These are phyloP conservation scores for Apamea anceps DNA, from an alignment of 2,888 invertebrate species.

Conservation along the genomic window DNA sequence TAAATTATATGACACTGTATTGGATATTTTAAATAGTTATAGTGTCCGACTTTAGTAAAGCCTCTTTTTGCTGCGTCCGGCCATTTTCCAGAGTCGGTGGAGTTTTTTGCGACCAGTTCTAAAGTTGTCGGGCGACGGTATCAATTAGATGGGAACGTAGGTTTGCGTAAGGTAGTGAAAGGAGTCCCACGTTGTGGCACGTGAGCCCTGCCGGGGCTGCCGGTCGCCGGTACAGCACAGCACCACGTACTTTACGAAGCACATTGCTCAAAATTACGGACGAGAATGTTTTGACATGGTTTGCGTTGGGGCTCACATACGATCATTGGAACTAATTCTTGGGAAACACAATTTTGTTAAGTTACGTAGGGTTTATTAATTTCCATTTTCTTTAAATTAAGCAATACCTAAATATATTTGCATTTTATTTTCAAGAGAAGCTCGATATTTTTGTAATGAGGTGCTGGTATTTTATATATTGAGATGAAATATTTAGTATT, in stretches of 20 bases:
- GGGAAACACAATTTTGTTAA: background rate
- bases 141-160: slow-evolving; percentile 83
- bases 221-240: slow-evolving; percentile 48
- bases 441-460: background rate
- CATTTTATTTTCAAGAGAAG: background rate
- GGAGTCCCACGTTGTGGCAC: slow-evolving; percentile 70
- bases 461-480: background rate
- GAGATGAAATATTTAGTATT: too few relatives aligned
- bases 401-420: background rate
- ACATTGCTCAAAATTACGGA: slow-evolving; percentile 65
- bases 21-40: slow-evolving; percentile 70
- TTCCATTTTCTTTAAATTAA: background rate
- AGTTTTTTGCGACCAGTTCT: slow-evolving; percentile 74
- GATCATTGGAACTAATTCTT: background rate
- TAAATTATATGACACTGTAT: slow-evolving; percentile 77
- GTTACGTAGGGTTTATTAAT: background rate
- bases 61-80: slow-evolving; percentile 72
- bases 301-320: background rate
- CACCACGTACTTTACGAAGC: slow-evolving; percentile 50
- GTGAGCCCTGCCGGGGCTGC: background rate
- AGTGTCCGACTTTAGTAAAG: slow-evolving; percentile 75
- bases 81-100: slow-evolving; percentile 62
- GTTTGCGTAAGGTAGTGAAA: slow-evolving; percentile 79
- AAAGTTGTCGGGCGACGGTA: slow-evolving; percentile 73
- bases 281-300: slow-evolving; percentile 51